Evolutionary conservation across 1,140 invertebrate genomes (phyloP), one percentile per base, ranked within the genome.

Genomic region (Phenacoccus solenopsis): DNA sequence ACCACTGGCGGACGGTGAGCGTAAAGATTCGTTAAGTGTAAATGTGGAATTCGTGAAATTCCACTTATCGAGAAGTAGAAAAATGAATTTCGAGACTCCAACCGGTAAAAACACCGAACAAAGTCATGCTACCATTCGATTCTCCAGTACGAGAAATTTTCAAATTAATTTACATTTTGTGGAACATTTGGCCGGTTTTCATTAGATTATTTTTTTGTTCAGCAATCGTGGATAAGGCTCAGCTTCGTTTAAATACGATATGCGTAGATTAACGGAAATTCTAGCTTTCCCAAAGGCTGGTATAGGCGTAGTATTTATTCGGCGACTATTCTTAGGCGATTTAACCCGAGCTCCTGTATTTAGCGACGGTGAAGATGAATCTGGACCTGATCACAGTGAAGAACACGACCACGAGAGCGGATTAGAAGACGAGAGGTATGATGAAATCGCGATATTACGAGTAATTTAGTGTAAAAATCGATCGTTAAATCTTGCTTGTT

Each of bases 221-320:
- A 90, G 91, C 91, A 12, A 94, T 97, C 72, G 88, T 94, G 74
- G 94, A 98, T 79, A 94, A 98, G 96, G 96, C 28, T 94, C 91
- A n/a, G 96, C 96, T 24, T 94, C 91, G 22, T 98, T 99, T 78
- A 98, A 98, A 77, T 98, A 98, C 79, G 97, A 99, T 78, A 98
- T 98, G 94, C 84, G 96, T 68, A 84, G 96, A n/a, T 79, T 98
- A 70, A 94, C 93, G 0, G 97, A 99, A 81, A 98, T 98, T 74
- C 80, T 99, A 38, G 93, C 94, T 4, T 98, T 99, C 77, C 96
- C 97, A 0, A 97, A 96, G 81, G 96, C 96, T 2, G 99, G 97
- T 96, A 97, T 97, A 77, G 82, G 96, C 24, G 84, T 94, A n/a
- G 93, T 90, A 72, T 94, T 98, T 72, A 93, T 97, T 22, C 81